Evolutionary conservation across 2,797 vertebrate species (phyloP), one percentile per base, ranked within the genome.

Genomic region (Helicolenus hilgendorfi): DNA sequence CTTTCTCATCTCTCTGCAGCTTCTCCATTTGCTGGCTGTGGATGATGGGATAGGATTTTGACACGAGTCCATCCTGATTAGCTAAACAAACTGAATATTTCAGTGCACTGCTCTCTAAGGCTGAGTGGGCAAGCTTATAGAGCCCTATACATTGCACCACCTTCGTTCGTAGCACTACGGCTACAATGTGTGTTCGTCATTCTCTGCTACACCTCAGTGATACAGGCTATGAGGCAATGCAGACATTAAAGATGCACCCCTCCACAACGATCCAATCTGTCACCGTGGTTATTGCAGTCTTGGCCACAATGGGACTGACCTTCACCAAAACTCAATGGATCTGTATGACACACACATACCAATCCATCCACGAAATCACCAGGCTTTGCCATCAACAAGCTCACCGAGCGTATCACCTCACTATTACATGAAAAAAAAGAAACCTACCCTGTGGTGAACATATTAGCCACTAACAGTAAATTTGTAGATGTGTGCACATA

Each of bases 241-340:
- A 90, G 79, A 93, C 91, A 91, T 93, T 93, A 94, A 92, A 92
- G 72, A 83, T 90, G 85, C 79, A 83, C 71, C 85, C 79, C 65
- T 77, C 70, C 86, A 84, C 86, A 81, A 26, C 13, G n/a, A 73
- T 91, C 73, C 89, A 89, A 93, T 96, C 90, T 88, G 83, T 96
- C 94, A 94, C 85, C 78, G 73, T 79, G 72, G 94, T 95, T 96
- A 91, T 95, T 94, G 90, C 86, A 88, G 91, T 91, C 65, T 92
- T 86, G 80, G 90, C 79, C 92, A 96, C 91, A 96, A 95, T 95
- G 90, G 88, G 88, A 85, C 82, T 92, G 96, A 96, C 96, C 96
- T 97, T 97, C 96, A 87, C 81, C 86, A 89, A 92, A 94, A 94
- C 92, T 92, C 91, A 95, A 96, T 93, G 94, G 92, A 94, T 94